Evolutionary conservation across 2,888 invertebrate genomes (phyloP).

Genomic region (Griposia aprilina): DNA sequence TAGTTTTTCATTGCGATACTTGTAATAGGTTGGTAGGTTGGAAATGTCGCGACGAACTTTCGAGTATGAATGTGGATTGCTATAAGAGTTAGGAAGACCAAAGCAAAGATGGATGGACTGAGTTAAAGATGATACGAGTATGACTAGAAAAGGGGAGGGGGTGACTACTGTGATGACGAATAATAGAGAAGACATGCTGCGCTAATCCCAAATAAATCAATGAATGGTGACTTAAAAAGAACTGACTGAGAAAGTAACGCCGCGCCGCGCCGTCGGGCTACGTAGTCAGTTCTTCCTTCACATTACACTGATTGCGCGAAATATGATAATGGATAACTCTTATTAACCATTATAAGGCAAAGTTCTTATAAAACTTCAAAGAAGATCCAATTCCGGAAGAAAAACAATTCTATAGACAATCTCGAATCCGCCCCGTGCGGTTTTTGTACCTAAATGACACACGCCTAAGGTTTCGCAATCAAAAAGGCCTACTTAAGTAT

Average conservation of each 20-base stretch:
- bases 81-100: too few species aligned
- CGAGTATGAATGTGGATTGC: background rate
- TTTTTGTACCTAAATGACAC: background rate
- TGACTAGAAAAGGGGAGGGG: background rate
- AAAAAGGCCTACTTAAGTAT: background rate
- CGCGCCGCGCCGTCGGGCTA: background rate
- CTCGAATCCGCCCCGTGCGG: background rate
- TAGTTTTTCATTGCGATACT: constrained; percentile 18
- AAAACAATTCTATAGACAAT: background rate
- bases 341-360: background rate
- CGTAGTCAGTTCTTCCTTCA: background rate
- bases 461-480: background rate
- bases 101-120: background rate
- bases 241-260: background rate
- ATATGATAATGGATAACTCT: background rate
- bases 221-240: background rate
- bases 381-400: background rate
- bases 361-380: background rate
- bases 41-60: background rate
- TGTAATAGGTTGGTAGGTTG: background rate
- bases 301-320: background rate
- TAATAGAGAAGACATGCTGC: too few species aligned
- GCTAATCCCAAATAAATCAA: too few species aligned
- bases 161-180: too few species aligned
- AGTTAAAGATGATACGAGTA: too few species aligned